phyloP scores from a whole-genome alignment of 2,888 invertebrate genomes.

The Ariolimax columbianus region DNA sequence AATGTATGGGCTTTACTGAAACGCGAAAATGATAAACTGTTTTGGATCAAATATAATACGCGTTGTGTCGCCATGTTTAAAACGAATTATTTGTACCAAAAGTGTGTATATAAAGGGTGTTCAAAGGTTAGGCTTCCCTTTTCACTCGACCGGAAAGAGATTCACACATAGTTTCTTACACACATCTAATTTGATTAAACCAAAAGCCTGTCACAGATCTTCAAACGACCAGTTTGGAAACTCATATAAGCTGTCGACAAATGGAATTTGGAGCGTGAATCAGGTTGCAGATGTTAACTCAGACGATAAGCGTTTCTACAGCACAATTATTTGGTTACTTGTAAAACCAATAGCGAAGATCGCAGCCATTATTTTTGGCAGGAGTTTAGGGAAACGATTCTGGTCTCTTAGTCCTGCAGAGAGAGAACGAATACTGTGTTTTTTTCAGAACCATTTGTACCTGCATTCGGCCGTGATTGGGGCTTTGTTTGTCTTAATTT shows the following conservation, averaged over 20 bases:
- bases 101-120: too few relatives aligned
- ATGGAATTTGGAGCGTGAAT: background rate
- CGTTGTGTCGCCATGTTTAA: background rate
- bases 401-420: conserved; percentile 74
- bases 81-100: background rate
- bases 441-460: conserved; percentile 49
- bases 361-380: conserved; percentile 59
- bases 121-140: too few relatives aligned
- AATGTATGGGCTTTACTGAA: too few relatives aligned
- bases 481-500: conserved; percentile 30
- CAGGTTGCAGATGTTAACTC: conserved; percentile 44
- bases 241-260: background rate
- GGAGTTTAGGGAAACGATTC: conserved; percentile 80
- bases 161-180: background rate
- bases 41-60: background rate
- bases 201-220: background rate
- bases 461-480: background rate
- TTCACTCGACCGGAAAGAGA: background rate
- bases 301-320: conserved; percentile 44
- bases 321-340: conserved; percentile 60
- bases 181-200: background rate
- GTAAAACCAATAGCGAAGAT: conserved; percentile 62
- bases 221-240: background rate
- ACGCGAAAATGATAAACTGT: background rate
- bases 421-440: conserved; percentile 60